Conservation (phyloP, 2,888 invertebrate genomes). For the Leucophenga montana region DNA sequence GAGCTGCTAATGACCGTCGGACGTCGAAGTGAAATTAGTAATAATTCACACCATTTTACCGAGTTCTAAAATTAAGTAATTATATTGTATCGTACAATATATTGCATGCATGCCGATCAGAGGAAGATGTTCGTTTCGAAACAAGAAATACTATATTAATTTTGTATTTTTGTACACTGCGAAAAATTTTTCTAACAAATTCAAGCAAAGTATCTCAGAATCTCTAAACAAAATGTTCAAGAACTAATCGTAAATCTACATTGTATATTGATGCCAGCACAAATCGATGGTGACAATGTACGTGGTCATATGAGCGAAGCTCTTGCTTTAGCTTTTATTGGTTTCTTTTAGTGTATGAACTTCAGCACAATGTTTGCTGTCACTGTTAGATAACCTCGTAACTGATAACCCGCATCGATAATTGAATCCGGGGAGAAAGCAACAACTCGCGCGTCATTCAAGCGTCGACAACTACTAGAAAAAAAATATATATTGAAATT, state of each 20-base stretch:
- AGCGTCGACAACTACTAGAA: background rate
- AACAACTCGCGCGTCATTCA: constrained; percentile 18
- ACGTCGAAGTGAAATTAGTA: background rate
- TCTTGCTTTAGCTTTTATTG: no score
- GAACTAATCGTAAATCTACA: no score
- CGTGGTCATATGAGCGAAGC: no score
- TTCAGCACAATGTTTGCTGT: background rate
- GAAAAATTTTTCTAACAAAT: background rate
- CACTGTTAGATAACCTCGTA: constrained; percentile 38
- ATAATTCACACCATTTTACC: constrained; percentile 59
- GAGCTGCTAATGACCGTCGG: no score
- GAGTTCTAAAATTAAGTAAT: constrained; percentile 48
- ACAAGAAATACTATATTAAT: no score
- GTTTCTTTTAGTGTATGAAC: no score
- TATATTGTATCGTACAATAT: constrained; percentile 29
- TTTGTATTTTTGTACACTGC: no score
- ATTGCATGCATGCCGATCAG: constrained; percentile 30
- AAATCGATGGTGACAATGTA: no score
- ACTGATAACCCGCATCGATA: constrained; percentile 68
- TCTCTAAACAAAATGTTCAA: no score
- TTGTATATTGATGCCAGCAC: no score
- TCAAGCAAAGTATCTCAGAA: no score
- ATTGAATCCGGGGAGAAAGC: constrained; percentile 45
- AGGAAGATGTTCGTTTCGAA: constrained; percentile 30
- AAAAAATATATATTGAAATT: constrained; percentile 62